These are phyloP conservation scores for Heliconius ethilla DNA, from an alignment of 2,888 invertebrate species.

Conservation along the genomic window DNA sequence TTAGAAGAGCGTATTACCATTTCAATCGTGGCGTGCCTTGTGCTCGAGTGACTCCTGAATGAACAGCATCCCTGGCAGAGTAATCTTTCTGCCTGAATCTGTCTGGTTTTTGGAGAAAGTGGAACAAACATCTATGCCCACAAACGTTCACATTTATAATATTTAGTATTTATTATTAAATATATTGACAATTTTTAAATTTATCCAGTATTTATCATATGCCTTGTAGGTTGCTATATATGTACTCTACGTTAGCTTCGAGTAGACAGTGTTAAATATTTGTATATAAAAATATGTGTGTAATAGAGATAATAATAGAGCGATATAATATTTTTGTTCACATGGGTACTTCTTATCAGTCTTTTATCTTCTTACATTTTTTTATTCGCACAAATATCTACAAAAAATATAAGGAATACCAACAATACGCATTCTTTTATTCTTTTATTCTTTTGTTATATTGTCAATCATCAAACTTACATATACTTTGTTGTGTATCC, in stretches of 20 bases:
- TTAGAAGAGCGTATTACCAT: constrained; percentile 17
- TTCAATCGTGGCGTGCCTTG: constrained; percentile 22
- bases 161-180: too few relatives aligned
- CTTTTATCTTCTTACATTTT: neutral
- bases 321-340: neutral
- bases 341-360: neutral
- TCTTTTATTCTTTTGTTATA: constrained; percentile 10
- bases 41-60: constrained; percentile 15
- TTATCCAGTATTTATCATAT: too few relatives aligned
- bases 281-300: too few relatives aligned
- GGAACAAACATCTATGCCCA: too few relatives aligned
- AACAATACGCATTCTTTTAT: neutral
- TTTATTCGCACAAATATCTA: too few relatives aligned
- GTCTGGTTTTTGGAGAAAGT: too few relatives aligned
- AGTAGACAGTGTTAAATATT: too few relatives aligned
- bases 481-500: constrained; percentile 9
- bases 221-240: too few relatives aligned
- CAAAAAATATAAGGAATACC: too few relatives aligned
- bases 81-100: neutral
- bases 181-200: too few relatives aligned
- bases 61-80: constrained; percentile 1
- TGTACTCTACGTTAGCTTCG: too few relatives aligned
- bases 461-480: constrained; percentile 16
- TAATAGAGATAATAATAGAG: neutral
- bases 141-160: too few relatives aligned